phyloP scores from a whole-genome alignment of 1,140 invertebrate genomes.

The Drosophila elegans region DNA sequence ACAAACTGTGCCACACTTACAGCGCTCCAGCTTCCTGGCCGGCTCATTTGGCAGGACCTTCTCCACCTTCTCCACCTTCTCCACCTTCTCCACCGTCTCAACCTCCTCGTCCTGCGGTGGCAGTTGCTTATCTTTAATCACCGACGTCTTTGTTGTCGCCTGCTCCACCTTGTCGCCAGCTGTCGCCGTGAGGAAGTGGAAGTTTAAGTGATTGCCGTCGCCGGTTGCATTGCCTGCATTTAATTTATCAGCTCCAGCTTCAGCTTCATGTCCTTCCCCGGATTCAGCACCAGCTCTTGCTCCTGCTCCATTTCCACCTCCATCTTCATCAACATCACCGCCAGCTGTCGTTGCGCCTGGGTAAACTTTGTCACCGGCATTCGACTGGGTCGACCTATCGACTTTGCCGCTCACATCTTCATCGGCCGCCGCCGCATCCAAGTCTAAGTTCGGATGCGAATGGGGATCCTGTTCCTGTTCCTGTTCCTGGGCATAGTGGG shows the following conservation, averaged over 20 bases:
- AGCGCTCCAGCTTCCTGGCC: constrained; percentile 54
- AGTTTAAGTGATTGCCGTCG: constrained; percentile 75
- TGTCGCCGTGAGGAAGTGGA: constrained; percentile 61
- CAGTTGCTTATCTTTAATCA: constrained; percentile 69
- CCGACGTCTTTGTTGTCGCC: constrained; percentile 51
- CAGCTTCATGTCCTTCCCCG: constrained; percentile 3
- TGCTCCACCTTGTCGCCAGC: constrained; percentile 68
- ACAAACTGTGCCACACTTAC: constrained; percentile 44
- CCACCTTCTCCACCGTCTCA: constrained; percentile 37
- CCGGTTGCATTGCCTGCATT: constrained; percentile 70
- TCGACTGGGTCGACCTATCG: constrained; percentile 67
- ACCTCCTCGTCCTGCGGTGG: constrained; percentile 56
- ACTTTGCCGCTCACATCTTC: constrained; percentile 67
- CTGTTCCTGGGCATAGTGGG: constrained; percentile 86
- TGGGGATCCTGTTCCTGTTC: constrained; percentile 5
- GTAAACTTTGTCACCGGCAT: constrained; percentile 72
- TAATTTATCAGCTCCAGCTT: constrained; percentile 67
- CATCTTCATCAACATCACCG: constrained; percentile 72
- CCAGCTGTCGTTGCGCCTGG: constrained; percentile 77
- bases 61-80: no score
- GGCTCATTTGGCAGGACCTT: constrained; percentile 41
- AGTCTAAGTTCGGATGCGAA: background rate
- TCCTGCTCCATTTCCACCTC: constrained; percentile 1
- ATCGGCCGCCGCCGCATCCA: constrained; percentile 10
- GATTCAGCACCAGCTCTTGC: background rate